Evolutionary conservation across 1,140 invertebrate genomes (phyloP).

Genomic region (Achroia grisella): DNA sequence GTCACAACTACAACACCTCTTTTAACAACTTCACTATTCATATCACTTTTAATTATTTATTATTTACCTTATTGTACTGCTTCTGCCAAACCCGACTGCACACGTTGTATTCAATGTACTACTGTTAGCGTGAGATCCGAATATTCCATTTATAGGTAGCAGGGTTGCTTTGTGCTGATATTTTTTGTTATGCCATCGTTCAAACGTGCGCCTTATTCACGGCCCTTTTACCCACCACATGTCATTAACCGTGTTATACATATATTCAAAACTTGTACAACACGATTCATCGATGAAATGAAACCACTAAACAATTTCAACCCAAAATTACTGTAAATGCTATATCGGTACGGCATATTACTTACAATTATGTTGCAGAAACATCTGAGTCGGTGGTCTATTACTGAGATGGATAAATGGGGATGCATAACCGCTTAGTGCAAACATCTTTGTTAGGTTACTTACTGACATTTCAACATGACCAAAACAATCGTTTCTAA

Average conservation of each 20-base stretch:
- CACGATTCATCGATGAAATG: constrained; percentile 22
- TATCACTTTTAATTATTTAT: constrained; percentile 4
- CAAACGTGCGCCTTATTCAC: constrained; percentile 49
- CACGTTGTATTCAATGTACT: constrained; percentile 40
- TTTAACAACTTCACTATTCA: too few relatives aligned
- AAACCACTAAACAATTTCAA: constrained; percentile 35
- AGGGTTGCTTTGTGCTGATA: constrained; percentile 49
- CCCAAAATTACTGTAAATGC: constrained; percentile 40
- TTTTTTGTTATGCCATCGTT: constrained; percentile 57
- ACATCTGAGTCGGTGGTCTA: constrained; percentile 11
- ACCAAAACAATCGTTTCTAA: too few relatives aligned
- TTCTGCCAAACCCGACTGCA: constrained; percentile 30
- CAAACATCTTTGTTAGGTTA: too few relatives aligned
- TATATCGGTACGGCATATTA: constrained; percentile 13
- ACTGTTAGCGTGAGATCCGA: constrained; percentile 49
- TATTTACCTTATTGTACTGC: constrained; percentile 16
- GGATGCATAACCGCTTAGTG: too few relatives aligned
- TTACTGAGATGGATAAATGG: not conserved
- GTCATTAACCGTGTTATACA: constrained; percentile 35
- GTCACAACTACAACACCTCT: too few relatives aligned
- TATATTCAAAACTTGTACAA: constrained; percentile 26
- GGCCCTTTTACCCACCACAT: constrained; percentile 29
- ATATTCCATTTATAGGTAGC: constrained; percentile 62
- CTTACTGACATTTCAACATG: too few relatives aligned
- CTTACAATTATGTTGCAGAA: constrained; percentile 28